These are phyloP conservation scores for Sarcophaga variegata DNA, from an alignment of 2,888 invertebrate genomes.

Conservation along the genomic window DNA sequence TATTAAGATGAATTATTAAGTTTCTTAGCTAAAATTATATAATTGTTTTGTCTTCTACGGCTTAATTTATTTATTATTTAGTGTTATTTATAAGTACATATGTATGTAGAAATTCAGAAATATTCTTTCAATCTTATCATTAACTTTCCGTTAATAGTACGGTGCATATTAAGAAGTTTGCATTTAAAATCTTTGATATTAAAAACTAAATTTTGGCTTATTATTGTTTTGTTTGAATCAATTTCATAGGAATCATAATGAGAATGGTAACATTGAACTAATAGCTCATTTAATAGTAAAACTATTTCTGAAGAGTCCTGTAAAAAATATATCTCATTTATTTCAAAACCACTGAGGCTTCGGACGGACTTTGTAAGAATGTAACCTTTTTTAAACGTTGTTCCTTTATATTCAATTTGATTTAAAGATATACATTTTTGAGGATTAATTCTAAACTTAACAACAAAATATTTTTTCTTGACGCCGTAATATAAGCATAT, in stretches of 20 bases:
- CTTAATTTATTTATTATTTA: too few relatives aligned
- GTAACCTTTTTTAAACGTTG: too few relatives aligned
- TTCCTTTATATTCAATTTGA: too few relatives aligned
- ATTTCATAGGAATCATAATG: constrained; percentile 39
- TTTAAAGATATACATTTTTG: too few relatives aligned
- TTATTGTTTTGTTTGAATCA: constrained; percentile 21
- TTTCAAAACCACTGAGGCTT: constrained; percentile 4
- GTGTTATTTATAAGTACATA: too few relatives aligned
- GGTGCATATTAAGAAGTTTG: constrained; percentile 18
- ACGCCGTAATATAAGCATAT: too few relatives aligned
- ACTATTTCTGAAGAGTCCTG: constrained; percentile 4
- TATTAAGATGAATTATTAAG: too few relatives aligned
- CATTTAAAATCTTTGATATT: constrained; percentile 17
- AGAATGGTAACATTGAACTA: background rate
- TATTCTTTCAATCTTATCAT: constrained; percentile 14
- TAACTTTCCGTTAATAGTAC: constrained; percentile 20
- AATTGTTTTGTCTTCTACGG: too few relatives aligned
- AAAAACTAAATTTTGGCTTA: background rate
- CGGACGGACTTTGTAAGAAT: too few relatives aligned
- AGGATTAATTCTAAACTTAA: too few relatives aligned
- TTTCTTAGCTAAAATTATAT: too few relatives aligned
- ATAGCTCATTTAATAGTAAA: background rate
- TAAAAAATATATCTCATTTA: constrained; percentile 3
- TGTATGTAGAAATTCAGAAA: background rate
- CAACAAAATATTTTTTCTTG: too few relatives aligned